Evolutionary conservation across 2,113 vertebrate genomes (phyloP), one percentile per base, ranked within the genome.

Genomic region (Carassius carassius): DNA sequence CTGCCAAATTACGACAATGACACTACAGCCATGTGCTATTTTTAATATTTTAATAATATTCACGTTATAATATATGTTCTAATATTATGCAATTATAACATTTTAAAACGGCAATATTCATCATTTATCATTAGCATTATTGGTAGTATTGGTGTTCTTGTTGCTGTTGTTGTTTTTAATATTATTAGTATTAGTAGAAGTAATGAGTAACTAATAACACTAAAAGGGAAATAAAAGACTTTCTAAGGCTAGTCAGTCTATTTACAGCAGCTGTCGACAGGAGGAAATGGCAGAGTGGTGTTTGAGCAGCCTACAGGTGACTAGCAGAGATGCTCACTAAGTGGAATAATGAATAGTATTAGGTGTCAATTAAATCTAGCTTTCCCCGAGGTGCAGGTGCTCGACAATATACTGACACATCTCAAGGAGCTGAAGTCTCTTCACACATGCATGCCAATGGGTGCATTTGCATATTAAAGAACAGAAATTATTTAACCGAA

Each of bases 271-370:
- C 95, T 92, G 94, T 96, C 96, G 96, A 95, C 96, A 95, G 94
- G 94, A 95, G 94, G 93, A 95, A 95, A 91, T 90, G 91, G 63
- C 94, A 83, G 94, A 94, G 32, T 23, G 17, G 65, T 79, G 47
- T 86, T 93, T 92, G 94, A 94, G 94, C 94, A 94, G 95, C 94
- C 95, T 95, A 96, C 96, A 97, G 96, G 96, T 97, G 97, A 97
- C 97, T 97, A 98, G 97, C 96, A 96, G 96, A 96, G 96, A 96
- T 97, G 97, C 95, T 99, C 98, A 98, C 95, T 96, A 97, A 97
- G 97, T 98, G 97, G 98, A 99, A 99, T 99, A 99, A 99, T 99
- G 96, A 98, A 95, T 95, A 95, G 95, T 96, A 96, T 97, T 96
- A 98, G 97, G 96, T 98, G 96, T 98, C 98, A 97, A 97, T 98